Evolutionary conservation across 1,140 invertebrate species (phyloP), one percentile per base, ranked within the genome.

Genomic region (Chymomyza costata): DNA sequence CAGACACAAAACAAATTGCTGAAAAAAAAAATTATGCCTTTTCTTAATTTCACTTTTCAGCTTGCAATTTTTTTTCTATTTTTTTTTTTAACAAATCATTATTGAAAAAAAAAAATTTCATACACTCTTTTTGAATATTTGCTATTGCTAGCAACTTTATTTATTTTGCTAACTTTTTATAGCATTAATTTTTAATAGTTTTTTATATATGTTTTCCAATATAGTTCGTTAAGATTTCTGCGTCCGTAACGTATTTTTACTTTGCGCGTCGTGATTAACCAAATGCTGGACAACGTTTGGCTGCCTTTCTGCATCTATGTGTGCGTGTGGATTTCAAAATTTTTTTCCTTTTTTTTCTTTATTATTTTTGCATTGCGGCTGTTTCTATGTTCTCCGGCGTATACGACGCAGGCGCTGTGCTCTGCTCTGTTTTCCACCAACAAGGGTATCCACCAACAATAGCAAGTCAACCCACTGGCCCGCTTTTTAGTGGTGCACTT

Each of bases 201-300:
- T 48, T 2, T 37, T 55, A 57, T 35, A 39, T 44, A 28, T 64
- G 30, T 49, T 52, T 52, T 56, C 51, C 45, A 39, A 43, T 67
- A 45, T 66, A 56, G 44, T 71, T 59, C 64, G 66, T n/a, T n/a
- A n/a, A n/a, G n/a, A n/a, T n/a, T n/a, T n/a, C n/a, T n/a, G n/a
- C n/a, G n/a, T n/a, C n/a, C n/a, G n/a, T n/a, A n/a, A n/a, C n/a
- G n/a, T n/a, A 34, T 6, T 34, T 34, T 34, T 34, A 11, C 60
- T 57, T 32, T 58, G 40, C 48, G 53, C 59, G 64, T 52, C 56
- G 71, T 76, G 62, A 46, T 68, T 73, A 76, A 66, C 50, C 44
- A 45, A 56, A 56, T 41, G 53, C 74, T 80, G 73, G 81, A 80
- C 68, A 68, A 80, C 73, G 67, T 80, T 74, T 80, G 74, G 13